A percentile compares a stretch with the other conserved stretches of the same genome.
Conservation (phyloP, 2,113 vertebrate genomes). For the Cephalopterus ornatus region DNA sequence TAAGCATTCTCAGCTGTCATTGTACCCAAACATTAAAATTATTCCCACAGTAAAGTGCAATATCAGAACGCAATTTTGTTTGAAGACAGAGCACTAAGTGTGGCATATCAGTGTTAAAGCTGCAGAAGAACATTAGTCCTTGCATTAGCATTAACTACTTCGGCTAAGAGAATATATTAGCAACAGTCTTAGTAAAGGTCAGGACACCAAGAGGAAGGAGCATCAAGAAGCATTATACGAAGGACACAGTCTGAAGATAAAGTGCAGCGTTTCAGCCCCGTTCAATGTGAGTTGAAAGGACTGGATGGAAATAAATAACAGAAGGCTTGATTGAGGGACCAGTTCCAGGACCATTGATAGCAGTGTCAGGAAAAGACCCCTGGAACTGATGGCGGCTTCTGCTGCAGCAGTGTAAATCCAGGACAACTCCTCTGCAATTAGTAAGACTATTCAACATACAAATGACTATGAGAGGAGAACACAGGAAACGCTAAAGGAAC, state of each 20-base stretch:
- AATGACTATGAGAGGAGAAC: background rate
- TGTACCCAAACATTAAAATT: background rate
- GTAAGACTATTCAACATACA: background rate
- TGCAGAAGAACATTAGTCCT: slow-evolving; percentile 13
- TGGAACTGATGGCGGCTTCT: background rate
- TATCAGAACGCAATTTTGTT: background rate
- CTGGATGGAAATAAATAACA: slow-evolving; percentile 3
- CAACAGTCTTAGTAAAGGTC: slow-evolving; percentile 12
- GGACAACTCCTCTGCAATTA: background rate
- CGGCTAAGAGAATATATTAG: slow-evolving; percentile 2
- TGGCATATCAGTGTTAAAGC: background rate
- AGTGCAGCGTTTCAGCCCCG: background rate
- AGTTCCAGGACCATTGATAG: background rate
- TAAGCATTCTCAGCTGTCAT: slow-evolving; percentile 36
- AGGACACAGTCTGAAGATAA: slow-evolving; percentile 7
- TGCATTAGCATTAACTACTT: background rate
- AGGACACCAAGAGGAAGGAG: background rate
- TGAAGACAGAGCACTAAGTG: background rate
- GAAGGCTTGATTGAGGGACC: background rate
- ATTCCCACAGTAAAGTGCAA: background rate
- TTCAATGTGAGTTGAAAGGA: background rate
- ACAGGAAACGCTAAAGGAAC: background rate
- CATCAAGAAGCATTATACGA: background rate
- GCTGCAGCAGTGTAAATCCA: background rate
- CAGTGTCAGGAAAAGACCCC: background rate